Base-by-base conservation (phyloP, 2,113 vertebrate species). In the Austrofundulus limnaeus region DNA sequence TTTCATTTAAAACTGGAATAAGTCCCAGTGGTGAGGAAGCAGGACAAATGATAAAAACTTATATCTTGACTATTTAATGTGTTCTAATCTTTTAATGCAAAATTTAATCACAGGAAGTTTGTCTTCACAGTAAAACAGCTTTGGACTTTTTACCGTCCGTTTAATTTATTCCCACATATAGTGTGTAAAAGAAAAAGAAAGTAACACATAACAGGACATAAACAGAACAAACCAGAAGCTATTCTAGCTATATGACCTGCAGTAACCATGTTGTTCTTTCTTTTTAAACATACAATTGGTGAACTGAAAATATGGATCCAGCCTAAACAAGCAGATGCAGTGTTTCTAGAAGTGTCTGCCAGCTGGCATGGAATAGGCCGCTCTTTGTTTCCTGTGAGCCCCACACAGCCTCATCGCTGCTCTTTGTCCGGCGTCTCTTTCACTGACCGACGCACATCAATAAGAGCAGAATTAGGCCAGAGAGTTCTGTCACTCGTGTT, bases 371-470 rank as follows among this genome's bases (percentile, higher is more conserved):
- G 73, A 82, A 89, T 86, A 89, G 70, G 61, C 59, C 6, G 19
- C 46, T 75, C 87, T 88, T 90, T 90, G 88, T 90, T 88, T 63
- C 9, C 79, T 41, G 48, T 38, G 60, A 79, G 72, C 72, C 79
- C 57, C 73, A 84, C 80, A 85, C 77, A 76, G 71, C 64, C 72
- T 82, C 71, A 77, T 84, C 72, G 47, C 77, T 81, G 75, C 79
- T 71, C 78, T 87, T 87, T 85, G 77, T 82, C 75, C 72, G 47
- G 61, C 6, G 70, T 59, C 78, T 84, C 77, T 84, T 83, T 81
- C 77, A 84, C 75, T 86, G 82, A 87, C 85, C 82, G 82, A 84
- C 85, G 76, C 83, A 81, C 82, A 88, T 87, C 85, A 87, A 85
- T 88, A 88, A 80, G 63, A 82, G 82, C 23, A 70, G 79, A 86